Evolutionary conservation across 2,113 vertebrate species (phyloP).

Genomic region (Osmerus mordax): DNA sequence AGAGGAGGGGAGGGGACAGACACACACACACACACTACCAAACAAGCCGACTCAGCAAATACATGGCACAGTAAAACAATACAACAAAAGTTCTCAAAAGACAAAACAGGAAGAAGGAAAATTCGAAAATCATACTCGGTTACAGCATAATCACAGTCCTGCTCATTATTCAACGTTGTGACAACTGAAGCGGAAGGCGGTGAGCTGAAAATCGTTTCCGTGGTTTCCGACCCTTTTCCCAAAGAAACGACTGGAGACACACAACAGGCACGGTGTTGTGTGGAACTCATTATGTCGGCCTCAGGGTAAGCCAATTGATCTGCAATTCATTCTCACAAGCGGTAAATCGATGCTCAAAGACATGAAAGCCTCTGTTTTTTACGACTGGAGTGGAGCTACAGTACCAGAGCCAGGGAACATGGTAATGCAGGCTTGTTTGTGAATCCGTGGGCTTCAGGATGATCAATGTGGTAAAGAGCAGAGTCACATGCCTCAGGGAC

Average conservation of each 20-base stretch:
- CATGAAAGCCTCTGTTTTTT: slow-evolving; percentile 72
- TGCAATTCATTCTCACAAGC: slow-evolving; percentile 76
- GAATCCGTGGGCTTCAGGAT: slow-evolving; percentile 47
- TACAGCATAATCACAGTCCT: slow-evolving; percentile 23
- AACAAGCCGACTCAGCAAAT: slow-evolving; percentile 15
- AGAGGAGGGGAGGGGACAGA: slow-evolving; percentile 25
- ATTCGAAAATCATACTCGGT: slow-evolving; percentile 34
- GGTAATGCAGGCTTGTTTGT: slow-evolving; percentile 73
- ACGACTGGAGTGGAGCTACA: slow-evolving; percentile 72
- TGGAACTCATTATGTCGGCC: slow-evolving; percentile 73
- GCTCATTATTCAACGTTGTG: slow-evolving; percentile 32
- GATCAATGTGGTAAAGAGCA: slow-evolving; percentile 63
- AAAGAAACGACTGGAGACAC: slow-evolving; percentile 32
- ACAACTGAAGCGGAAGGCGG: slow-evolving; percentile 8
- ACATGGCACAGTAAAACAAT: slow-evolving; percentile 17
- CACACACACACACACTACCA: slow-evolving; percentile 23
- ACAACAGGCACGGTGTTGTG: slow-evolving; percentile 65
- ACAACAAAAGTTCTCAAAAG: slow-evolving; percentile 22
- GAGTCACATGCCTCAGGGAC: slow-evolving; percentile 52
- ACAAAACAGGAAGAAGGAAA: slow-evolving; percentile 24
- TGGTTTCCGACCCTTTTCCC: slow-evolving; percentile 21
- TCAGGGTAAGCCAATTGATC: slow-evolving; percentile 77
- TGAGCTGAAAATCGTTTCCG: slow-evolving; percentile 49
- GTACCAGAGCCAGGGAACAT: slow-evolving; percentile 74
- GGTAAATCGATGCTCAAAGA: slow-evolving; percentile 73